phyloP scores from a whole-genome alignment of 2,888 invertebrate species.

The Chesias legatella region DNA sequence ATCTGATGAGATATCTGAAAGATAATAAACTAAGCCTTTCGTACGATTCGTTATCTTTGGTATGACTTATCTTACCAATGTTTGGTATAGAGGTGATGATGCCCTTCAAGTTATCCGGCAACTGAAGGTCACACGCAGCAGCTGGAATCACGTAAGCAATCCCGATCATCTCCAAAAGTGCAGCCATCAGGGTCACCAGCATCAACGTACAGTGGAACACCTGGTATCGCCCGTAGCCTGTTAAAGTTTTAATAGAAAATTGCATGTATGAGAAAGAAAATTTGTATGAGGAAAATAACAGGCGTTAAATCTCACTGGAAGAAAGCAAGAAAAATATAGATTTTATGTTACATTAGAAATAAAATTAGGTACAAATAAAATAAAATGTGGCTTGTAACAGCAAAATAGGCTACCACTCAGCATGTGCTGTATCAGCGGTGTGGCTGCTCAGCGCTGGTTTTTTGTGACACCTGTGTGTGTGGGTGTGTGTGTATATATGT shows the following conservation, averaged over 20 bases:
- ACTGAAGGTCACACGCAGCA: conserved; percentile 84
- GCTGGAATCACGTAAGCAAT: conserved; percentile 85
- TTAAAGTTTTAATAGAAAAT: conserved; percentile 7
- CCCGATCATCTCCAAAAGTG: conserved; percentile 66
- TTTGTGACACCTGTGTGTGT: too few species aligned
- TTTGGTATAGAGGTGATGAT: conserved; percentile 85
- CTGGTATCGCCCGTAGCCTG: conserved; percentile 65
- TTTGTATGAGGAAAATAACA: conserved; percentile 13
- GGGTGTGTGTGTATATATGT: too few species aligned
- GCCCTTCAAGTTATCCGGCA: conserved; percentile 83
- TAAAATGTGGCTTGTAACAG: too few species aligned
- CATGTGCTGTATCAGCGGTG: too few species aligned
- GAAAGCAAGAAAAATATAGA: too few species aligned
- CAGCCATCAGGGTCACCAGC: conserved; percentile 48
- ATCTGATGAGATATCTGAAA: too few species aligned
- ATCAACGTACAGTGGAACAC: conserved; percentile 55
- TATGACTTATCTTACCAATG: conserved; percentile 68
- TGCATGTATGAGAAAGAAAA: neutral
- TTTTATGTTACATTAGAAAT: too few species aligned
- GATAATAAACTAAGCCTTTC: too few species aligned
- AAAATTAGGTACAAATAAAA: too few species aligned
- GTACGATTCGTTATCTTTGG: too few species aligned
- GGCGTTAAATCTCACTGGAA: conserved; percentile 5
- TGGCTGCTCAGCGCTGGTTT: too few species aligned
- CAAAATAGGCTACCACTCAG: too few species aligned